A percentile compares a stretch with the other conserved stretches of the same genome.
phyloP scores from a whole-genome alignment of 1,140 invertebrate species.

The Bombus confusus region DNA sequence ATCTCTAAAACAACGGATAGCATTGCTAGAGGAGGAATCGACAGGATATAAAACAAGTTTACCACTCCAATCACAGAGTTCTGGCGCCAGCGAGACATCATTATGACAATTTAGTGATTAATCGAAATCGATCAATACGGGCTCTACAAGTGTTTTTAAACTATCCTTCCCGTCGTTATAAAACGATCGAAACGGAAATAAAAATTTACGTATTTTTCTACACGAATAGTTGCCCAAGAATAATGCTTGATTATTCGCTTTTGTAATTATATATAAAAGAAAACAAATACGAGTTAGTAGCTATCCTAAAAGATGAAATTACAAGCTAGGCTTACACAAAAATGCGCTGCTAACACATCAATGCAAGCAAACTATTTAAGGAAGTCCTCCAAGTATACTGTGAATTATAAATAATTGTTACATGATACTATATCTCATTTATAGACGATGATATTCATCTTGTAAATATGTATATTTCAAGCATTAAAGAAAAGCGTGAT shows the following conservation, averaged over 20 bases:
- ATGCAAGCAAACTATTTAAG: constrained; percentile 60
- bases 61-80: constrained; percentile 76
- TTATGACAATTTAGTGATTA: constrained; percentile 75
- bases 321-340: constrained; percentile 55
- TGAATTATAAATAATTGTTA: constrained; percentile 68
- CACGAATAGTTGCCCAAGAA: constrained; percentile 58
- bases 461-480: constrained; percentile 77
- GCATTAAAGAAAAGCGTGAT: constrained; percentile 71
- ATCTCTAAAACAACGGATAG: constrained; percentile 73
- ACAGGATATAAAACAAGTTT: constrained; percentile 70
- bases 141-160: constrained; percentile 55
- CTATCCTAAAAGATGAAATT: constrained; percentile 58
- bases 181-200: constrained; percentile 54
- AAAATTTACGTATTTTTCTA: constrained; percentile 76
- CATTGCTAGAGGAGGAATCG: constrained; percentile 72
- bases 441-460: constrained; percentile 62
- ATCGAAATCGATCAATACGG: constrained; percentile 35
- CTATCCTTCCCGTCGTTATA: constrained; percentile 46
- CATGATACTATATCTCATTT: constrained; percentile 62
- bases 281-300: constrained; percentile 41
- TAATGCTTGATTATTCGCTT: constrained; percentile 64
- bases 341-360: constrained; percentile 50
- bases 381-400: constrained; percentile 53
- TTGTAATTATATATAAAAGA: constrained; percentile 60
- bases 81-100: constrained; percentile 76